phyloP scores from a whole-genome alignment of 1,140 invertebrate genomes.

The Orchesella cincta region DNA sequence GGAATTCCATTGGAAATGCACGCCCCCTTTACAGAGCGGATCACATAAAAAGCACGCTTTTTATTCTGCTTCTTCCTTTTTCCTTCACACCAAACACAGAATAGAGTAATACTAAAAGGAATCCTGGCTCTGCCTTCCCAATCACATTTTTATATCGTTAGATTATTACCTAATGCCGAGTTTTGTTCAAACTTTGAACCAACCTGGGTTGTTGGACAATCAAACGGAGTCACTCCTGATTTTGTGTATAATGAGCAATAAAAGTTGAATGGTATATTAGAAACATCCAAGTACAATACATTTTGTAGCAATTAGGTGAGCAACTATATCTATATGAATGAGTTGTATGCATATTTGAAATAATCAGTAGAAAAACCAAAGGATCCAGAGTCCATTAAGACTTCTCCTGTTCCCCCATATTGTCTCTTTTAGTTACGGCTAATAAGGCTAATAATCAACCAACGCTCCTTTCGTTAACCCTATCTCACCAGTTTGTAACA shows the following conservation, averaged over 20 bases:
- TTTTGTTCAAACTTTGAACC: not conserved
- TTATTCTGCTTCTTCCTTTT: not conserved
- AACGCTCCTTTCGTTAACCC: conserved; percentile 16
- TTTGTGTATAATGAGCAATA: too few relatives aligned
- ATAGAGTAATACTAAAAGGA: not conserved
- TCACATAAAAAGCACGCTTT: conserved; percentile 18
- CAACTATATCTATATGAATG: not conserved
- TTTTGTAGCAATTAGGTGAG: conserved; percentile 25
- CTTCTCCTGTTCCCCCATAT: conserved; percentile 19
- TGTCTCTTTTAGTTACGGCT: conserved; percentile 28
- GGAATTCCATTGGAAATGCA: conserved; percentile 47
- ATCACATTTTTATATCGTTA: not conserved
- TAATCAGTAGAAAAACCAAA: not conserved
- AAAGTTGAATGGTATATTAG: not conserved
- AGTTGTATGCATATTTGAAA: not conserved
- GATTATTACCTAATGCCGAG: not conserved
- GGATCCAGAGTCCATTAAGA: conserved; percentile 14
- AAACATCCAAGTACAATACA: not conserved
- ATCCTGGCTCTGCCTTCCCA: not conserved
- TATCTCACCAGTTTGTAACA: not conserved
- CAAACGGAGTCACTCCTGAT: not conserved
- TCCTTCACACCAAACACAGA: not conserved
- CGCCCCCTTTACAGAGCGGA: conserved; percentile 32
- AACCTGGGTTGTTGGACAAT: not conserved
- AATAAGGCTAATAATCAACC: conserved; percentile 23